Evolutionary conservation across 2,113 vertebrate genomes (phyloP), one percentile per base, ranked within the genome.

Genomic region (Channa maculata): DNA sequence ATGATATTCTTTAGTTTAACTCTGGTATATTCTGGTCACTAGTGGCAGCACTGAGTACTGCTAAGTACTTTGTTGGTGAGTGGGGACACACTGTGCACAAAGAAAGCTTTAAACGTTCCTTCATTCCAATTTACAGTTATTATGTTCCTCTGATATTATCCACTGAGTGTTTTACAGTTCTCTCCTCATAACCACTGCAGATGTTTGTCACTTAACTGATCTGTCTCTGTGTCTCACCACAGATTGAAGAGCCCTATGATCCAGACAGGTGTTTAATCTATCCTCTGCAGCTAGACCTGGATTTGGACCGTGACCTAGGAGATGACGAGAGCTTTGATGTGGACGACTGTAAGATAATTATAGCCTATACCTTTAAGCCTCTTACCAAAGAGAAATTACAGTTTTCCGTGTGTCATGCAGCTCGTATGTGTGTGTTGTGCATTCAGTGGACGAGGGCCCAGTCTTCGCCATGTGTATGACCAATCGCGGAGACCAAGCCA

Each of bases 391-490:
- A 33, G 14, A 44, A 11, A 3, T 3, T 3, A 8, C 49, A 4
- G 8, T 11, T 15, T 0, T 0, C 14, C n/a, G 33, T 15, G 45
- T 37, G n/a, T 77, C 6, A 62, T 1, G 1, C 39, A 15, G 36
- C 6, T 50, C 11, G 58, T 75, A 1, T 79, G 15, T 78, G 51
- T 85, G 5, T 67, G 6, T 71, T 68, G 34, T 75, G n/a, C 55
- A 12, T 62, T 7, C 86, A 98, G 97, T 96, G 91, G 95, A 95
- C 36, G 97, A 98, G 84, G 96, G 96, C 9, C 91, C 94, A 0
- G 70, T 98, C 50, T 97, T 95, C 2, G 96, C 95, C 55, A 95
- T 98, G 85, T 98, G 97, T 68, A 95, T 97, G 94, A 91, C 87
- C 0, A 87, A 93, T 7, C 92, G 87, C 1, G 94, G 94, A 5